Base-by-base conservation (phyloP, 2,797 vertebrate species). In the Protonibea diacanthus region DNA sequence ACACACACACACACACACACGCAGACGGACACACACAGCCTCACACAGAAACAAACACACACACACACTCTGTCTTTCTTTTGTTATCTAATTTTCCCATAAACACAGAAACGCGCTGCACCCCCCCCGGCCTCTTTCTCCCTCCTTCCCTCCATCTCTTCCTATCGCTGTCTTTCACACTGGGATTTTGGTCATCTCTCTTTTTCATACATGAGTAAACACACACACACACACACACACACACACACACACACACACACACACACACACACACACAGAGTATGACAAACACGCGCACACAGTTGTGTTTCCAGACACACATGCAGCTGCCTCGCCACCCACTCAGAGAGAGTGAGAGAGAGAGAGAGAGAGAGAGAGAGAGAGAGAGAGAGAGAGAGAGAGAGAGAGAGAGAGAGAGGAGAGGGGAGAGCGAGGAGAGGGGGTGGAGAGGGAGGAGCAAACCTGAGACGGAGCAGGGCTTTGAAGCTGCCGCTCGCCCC, bases 401-500 rank as follows among this genome's bases (percentile, higher is more conserved):
- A 27, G 58, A 21, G 14, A n/a, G n/a, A n/a, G n/a, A n/a, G n/a
- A n/a, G n/a, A n/a, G n/a, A n/a, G n/a, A n/a, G n/a, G n/a, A n/a
- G n/a, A n/a, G n/a, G n/a, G n/a, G n/a, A n/a, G n/a, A n/a, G n/a
- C n/a, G n/a, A 25, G 55, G 61, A 1, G 52, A 49, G 74, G 38
- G 38, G 25, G 51, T 55, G 61, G 70, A 68, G 61, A 68, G 71
- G 76, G 73, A 61, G 74, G 74, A 56, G 78, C 63, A 79, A 88
- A 90, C 84, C 89, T 88, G 84, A 85, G 84, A 84, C 68, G 64
- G 68, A 80, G 80, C 69, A 67, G 75, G 52, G 75, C 82, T 90
- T 91, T 91, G 81, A 92, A 89, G 91, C 89, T 71, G 69, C 86
- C 71, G 62, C 82, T 79, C 74, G 21, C 74, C 65, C 33, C 82